Percentiles rank a stretch among this genome's conserved stretches.
Conservation (phyloP, 2,797 vertebrate genomes). For the Lutjanus argentimaculatus region DNA sequence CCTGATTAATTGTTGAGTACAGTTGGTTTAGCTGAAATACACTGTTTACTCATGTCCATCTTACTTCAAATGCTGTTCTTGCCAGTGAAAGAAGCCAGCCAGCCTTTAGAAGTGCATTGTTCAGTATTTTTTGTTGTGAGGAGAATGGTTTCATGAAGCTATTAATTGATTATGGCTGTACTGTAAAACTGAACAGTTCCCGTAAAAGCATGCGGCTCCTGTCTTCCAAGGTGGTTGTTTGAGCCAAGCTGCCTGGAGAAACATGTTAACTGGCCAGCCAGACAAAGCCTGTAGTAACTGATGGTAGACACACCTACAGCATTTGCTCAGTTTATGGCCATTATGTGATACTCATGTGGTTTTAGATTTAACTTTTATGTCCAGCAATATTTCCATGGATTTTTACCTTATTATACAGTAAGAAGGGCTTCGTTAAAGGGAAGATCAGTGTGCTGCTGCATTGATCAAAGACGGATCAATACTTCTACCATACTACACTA, state of each 20-base stretch:
- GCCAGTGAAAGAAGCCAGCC: background rate
- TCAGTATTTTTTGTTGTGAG: slow-evolving; percentile 9
- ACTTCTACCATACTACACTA: background rate
- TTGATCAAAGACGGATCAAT: background rate
- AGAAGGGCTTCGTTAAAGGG: background rate
- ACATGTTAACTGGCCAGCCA: slow-evolving; percentile 14
- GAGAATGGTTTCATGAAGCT: slow-evolving; percentile 32
- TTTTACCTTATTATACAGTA: background rate
- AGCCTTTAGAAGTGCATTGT: slow-evolving; percentile 9
- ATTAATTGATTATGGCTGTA: slow-evolving; percentile 36
- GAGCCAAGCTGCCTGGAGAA: slow-evolving; percentile 17
- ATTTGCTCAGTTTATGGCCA: slow-evolving; percentile 11
- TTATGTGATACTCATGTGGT: slow-evolving; percentile 5
- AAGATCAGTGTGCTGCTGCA: slow-evolving; percentile 23
- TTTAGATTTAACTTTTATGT: slow-evolving; percentile 12
- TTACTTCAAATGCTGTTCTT: background rate
- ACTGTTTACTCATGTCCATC: background rate
- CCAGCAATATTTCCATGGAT: background rate
- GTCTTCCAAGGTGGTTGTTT: slow-evolving; percentile 1
- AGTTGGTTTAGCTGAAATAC: background rate
- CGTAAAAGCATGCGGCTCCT: slow-evolving; percentile 35
- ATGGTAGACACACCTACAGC: slow-evolving; percentile 4
- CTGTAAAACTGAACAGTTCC: slow-evolving; percentile 39
- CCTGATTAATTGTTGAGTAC: background rate
- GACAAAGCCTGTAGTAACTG: slow-evolving; percentile 5